Base-by-base conservation (phyloP, 2,113 vertebrate genomes). In the Lonchura striata region DNA sequence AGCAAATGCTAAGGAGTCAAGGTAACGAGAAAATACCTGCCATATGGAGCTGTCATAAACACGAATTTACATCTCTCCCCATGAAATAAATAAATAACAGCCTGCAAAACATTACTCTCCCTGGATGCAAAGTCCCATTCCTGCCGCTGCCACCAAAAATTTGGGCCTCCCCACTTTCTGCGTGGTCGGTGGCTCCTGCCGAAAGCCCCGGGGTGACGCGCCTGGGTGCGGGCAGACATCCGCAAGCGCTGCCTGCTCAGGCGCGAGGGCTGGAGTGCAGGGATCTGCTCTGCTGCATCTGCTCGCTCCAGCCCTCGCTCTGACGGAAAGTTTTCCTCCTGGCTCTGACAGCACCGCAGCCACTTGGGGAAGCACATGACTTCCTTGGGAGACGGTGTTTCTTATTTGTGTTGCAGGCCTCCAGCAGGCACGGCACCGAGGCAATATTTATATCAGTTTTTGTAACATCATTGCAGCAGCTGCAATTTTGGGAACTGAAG, bases 31-130 rank as follows among this genome's bases (percentile, higher is more conserved):
- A 94, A 91, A 75, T 75, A 91, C 76, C 82, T 95, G 86, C 92
- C 93, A 81, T 92, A 92, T 95, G 95, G 94, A 97, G 65, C 95
- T 96, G 92, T 97, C 88, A 85, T 47, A 80, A 71, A 81, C 59
- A 63, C 4, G 13, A 74, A 74, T 92, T 89, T 83, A 61, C 60
- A 72, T 72, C 85, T 68, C 52, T 94, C 69, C 41, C 49, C 41
- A 82, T 23, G 9, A 95, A 95, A 93, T 84, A 95, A 96, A 94
- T 86, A 90, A 88, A 85, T 95, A 65, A 82, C 66, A 74, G 21
- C 82, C 54, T 33, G 76, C 7, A 7, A 56, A 90, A 68, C 25
- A 3, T 65, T 68, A n/a, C 22, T 87, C 33, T 91, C 66, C 56
- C 63, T 59, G 57, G 64, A 86, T 30, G 68, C 50, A 39, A 94